Evolutionary conservation across 2,888 invertebrate genomes (phyloP), one percentile per base, ranked within the genome.

Genomic region (Nysson spinosus): DNA sequence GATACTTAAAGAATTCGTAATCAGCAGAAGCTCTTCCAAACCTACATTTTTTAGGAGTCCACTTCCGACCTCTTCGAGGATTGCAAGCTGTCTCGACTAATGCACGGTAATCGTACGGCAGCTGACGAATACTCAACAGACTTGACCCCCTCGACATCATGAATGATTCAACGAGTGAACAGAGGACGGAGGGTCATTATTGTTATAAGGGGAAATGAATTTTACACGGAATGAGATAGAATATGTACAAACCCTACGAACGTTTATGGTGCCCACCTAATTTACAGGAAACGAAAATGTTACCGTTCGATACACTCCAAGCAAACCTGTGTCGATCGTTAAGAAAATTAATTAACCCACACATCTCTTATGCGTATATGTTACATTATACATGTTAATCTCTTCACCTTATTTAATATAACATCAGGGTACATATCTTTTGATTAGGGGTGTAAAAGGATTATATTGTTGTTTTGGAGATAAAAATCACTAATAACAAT

Each of bases 91-190:
- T 39, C 64, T 61, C 39, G 55, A 61, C 69, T 72, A 74, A 77
- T 75, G 60, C 67, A 73, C 64, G 62, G 68, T 70, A 72, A 75
- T 71, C 72, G 57, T 44, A 61, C 56, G 49, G 56, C 61, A 71
- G 65, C 70, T 67, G 74, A 75, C 67, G 75, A 66, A 75, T 61
- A 35, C 75, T 69, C 68, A 57, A 39, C 70, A 54, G 51, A 66
- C 62, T 69, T 68, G 72, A 65, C 66, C 69, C 66, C 65, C 64
- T 55, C 66, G 55, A 52, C 63, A 46, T 46, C 64, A 77, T 77
- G 71, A 79, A 79, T 78, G 71, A 77, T 79, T 78, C 78, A 80
- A 68, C 67, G 69, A 32, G 66, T 58, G 51, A 62, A 60, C 57
- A 61, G 46, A 63, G 62, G 65, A 65, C 65, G 65, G 50, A 64